A percentile compares a stretch with the other conserved stretches of the same genome.
phyloP scores from a whole-genome alignment of 1,140 invertebrate species.

The Drosophila chauvacae region DNA sequence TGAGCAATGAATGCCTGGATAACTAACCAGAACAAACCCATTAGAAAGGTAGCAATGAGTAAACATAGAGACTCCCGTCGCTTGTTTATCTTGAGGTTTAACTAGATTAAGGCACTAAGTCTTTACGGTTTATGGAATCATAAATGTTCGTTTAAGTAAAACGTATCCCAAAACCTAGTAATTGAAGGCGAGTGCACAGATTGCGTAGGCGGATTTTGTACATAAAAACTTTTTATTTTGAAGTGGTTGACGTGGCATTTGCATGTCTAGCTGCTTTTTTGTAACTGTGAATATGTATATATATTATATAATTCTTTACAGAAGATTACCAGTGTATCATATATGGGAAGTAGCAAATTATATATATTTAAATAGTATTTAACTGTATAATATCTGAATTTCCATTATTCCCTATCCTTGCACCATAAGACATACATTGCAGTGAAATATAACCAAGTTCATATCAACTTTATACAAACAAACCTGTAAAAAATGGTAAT shows the following conservation, averaged over 20 bases:
- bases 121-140: background rate
- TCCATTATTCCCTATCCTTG: too few species aligned
- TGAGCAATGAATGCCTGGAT: slow-evolving; percentile 53
- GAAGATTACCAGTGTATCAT: too few species aligned
- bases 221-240: background rate
- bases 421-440: too few species aligned
- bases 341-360: background rate
- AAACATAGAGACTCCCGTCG: background rate
- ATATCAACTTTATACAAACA: too few species aligned
- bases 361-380: background rate
- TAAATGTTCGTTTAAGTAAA: background rate
- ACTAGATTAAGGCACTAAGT: background rate
- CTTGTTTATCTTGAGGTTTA: background rate
- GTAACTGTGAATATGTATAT: background rate
- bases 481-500: too few species aligned
- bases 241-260: background rate
- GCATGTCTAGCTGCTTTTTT: background rate
- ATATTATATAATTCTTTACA: too few species aligned
- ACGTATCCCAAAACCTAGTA: background rate
- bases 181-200: background rate
- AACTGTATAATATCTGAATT: too few species aligned
- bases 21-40: background rate
- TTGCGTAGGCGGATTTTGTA: background rate
- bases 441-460: too few species aligned
- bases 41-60: background rate